These are phyloP conservation scores for Pseudomyrmex concolor DNA, from an alignment of 1,140 invertebrate species.

Conservation along the genomic window DNA sequence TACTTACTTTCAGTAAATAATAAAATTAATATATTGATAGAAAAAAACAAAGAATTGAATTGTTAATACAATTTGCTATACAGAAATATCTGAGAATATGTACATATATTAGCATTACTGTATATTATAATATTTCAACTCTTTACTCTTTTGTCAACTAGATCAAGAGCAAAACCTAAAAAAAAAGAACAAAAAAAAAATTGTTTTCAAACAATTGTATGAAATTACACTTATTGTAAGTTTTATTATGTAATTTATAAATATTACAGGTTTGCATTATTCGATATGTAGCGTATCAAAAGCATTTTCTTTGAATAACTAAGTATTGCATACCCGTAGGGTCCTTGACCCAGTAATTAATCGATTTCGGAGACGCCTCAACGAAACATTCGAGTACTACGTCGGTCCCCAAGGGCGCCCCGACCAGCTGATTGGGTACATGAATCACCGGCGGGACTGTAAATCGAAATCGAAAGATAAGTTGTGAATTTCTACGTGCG, in stretches of 20 bases:
- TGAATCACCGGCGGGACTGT: constrained; percentile 95
- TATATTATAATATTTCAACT: too few relatives aligned
- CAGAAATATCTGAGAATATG: neutral
- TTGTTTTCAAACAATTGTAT: neutral
- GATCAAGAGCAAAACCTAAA: neutral
- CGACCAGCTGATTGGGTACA: constrained; percentile 95
- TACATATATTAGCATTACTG: neutral
- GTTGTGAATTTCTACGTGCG: constrained; percentile 32
- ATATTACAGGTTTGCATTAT: too few relatives aligned
- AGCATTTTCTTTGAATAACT: neutral
- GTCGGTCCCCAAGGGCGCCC: constrained; percentile 93
- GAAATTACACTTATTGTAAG: neutral
- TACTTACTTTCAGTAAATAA: too few relatives aligned
- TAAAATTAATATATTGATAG: neutral
- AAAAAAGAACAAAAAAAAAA: neutral
- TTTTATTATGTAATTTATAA: too few relatives aligned
- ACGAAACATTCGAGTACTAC: constrained; percentile 95
- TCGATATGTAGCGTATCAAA: too few relatives aligned
- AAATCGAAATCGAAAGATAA: constrained; percentile 74
- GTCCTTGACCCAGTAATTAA: constrained; percentile 94
- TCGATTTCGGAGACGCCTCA: constrained; percentile 94
- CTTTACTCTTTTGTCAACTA: too few relatives aligned
- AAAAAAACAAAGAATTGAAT: neutral
- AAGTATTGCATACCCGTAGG: constrained; percentile 86
- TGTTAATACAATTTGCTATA: constrained; percentile 5